Base-by-base conservation (phyloP, 2,113 vertebrate genomes). In the Scopus umbretta region DNA sequence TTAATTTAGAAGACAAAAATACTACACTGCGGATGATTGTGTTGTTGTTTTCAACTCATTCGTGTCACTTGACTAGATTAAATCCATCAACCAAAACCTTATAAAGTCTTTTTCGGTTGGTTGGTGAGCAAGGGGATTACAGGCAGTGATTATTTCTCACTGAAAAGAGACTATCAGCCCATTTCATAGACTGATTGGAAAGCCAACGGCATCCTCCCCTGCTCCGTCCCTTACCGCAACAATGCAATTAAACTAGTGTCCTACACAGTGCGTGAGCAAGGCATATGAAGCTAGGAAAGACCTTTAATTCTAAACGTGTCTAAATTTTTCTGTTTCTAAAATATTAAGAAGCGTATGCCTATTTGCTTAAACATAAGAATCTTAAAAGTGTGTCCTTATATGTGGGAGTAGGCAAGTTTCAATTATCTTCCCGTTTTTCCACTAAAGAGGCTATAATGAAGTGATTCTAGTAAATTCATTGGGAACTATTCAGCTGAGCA, bases 181-280 rank as follows among this genome's bases (percentile, higher is more conserved):
- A 6, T 26, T 29, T 10, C 80, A 30, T 3, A 10, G 29, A 10
- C 13, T 2, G 45, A 23, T 0, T 5, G 34, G 38, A 55, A 36
- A 43, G 47, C 11, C 58, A 16, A 15, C 1, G 2, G 27, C 23
- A 38, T 32, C 78, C 29, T 23, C 67, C 40, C 56, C 36, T 9
- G 5, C 8, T 11, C 59, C n/a, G 0, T 17, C 59, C n/a, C 47
- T 16, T 2, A 2, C 32, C 19, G 16, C 66, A n/a, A 0, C 1
- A 14, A 55, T 1, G 2, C 36, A 3, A 13, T 12, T 49, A 2
- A 47, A 5, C 12, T 1, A 12, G 29, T 2, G 23, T 13, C 49
- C 43, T 32, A 3, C 2, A 0, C 34, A 14, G 10, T 0, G 2
- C 17, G 1, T 2, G 2, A 38, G 78, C 66, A 43, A n/a, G 74